phyloP scores from a whole-genome alignment of 2,113 vertebrate genomes.

The Todiramphus chloris region DNA sequence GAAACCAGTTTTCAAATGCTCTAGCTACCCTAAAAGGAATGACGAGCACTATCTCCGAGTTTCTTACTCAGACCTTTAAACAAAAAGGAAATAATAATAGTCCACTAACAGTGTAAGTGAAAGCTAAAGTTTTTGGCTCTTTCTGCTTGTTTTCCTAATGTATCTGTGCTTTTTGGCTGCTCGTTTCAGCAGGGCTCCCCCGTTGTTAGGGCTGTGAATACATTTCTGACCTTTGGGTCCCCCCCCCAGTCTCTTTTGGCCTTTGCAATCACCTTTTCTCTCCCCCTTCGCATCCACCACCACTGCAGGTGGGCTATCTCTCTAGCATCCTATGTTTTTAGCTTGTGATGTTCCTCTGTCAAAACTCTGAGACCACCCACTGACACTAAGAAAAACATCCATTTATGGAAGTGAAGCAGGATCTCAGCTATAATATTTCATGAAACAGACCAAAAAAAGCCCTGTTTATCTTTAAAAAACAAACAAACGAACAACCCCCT shows the following conservation, averaged over 20 bases:
- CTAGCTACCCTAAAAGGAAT: background rate
- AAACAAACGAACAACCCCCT: slow-evolving; percentile 44
- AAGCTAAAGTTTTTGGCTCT: background rate
- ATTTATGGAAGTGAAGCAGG: slow-evolving; percentile 67
- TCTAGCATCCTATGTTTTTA: slow-evolving; percentile 64
- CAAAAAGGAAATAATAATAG: background rate
- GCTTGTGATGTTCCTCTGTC: slow-evolving; percentile 55
- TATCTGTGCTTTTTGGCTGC: slow-evolving; percentile 25
- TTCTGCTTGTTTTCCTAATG: background rate
- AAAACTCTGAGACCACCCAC: slow-evolving; percentile 69
- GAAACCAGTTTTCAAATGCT: background rate
- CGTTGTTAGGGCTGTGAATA: slow-evolving; percentile 47
- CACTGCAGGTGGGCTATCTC: slow-evolving; percentile 65
- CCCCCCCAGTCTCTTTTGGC: slow-evolving; percentile 55
- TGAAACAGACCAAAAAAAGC: background rate
- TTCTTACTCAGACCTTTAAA: background rate
- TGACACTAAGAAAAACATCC: slow-evolving; percentile 67
- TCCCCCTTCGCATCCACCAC: slow-evolving; percentile 41
- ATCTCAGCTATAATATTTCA: slow-evolving; percentile 64
- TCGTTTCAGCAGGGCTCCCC: slow-evolving; percentile 16
- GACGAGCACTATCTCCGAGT: background rate
- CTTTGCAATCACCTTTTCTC: slow-evolving; percentile 58
- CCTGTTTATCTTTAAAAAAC: slow-evolving; percentile 59
- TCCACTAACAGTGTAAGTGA: background rate
- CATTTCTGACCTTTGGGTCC: slow-evolving; percentile 58